A percentile compares a stretch with the other conserved stretches of the same genome.
Conservation (phyloP, 1,140 invertebrate genomes). For the Sycobia sp. region DNA sequence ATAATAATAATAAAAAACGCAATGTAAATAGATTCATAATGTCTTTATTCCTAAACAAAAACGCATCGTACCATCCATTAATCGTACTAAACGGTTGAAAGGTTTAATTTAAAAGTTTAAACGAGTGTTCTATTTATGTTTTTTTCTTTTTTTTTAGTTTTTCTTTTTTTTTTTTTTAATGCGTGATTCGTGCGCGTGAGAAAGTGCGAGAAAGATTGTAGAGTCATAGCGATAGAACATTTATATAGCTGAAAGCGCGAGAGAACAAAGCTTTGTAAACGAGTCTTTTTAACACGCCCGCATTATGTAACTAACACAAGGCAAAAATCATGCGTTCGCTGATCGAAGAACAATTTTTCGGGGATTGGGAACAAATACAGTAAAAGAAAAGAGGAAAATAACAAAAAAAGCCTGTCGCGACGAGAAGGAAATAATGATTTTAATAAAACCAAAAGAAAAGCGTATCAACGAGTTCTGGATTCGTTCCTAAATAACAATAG, state of each 20-base stretch:
- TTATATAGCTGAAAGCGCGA: conserved; percentile 4
- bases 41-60: conserved; percentile 36
- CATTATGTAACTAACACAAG: conserved; percentile 16
- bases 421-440: conserved; percentile 26
- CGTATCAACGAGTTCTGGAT: conserved; percentile 28
- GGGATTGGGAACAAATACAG: conserved; percentile 27
- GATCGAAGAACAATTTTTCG: conserved; percentile 18
- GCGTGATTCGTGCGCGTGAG: conserved; percentile 5
- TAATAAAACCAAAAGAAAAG: too few species aligned
- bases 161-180: too few species aligned
- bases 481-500: conserved; percentile 31
- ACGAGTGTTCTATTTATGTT: too few species aligned
- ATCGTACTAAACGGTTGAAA: conserved; percentile 29
- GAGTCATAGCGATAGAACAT: background rate
- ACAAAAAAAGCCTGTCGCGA: conserved; percentile 30
- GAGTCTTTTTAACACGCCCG: conserved; percentile 12
- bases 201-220: background rate
- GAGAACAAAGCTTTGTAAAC: conserved; percentile 12
- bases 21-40: conserved; percentile 32
- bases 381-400: too few species aligned
- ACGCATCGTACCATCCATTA: conserved; percentile 37
- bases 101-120: too few species aligned
- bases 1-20: conserved; percentile 10
- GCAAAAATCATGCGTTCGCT: conserved; percentile 9
- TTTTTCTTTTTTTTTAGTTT: too few species aligned